Evolutionary conservation across 2,113 vertebrate genomes (phyloP).

Genomic region (Crotophaga sulcirostris): DNA sequence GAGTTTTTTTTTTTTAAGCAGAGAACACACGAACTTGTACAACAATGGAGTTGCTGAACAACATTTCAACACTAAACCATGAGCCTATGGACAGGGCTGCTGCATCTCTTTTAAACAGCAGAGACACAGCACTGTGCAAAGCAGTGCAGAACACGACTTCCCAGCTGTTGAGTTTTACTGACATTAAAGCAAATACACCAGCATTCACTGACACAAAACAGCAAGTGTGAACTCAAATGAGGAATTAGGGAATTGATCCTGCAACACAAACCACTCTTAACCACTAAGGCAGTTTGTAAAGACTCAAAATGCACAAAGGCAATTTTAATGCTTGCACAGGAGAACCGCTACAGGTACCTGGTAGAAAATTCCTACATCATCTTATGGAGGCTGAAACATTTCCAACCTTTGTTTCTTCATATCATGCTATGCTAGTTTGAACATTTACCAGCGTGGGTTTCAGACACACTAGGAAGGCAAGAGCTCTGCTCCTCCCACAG

Average conservation of each 20-base stretch:
- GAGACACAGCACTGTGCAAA: neutral
- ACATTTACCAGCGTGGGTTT: neutral
- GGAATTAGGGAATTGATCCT: neutral
- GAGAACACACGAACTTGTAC: neutral
- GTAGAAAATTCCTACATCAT: neutral
- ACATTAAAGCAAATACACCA: neutral
- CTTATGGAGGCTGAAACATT: neutral
- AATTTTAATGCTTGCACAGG: neutral
- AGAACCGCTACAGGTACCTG: neutral
- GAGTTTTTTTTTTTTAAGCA: neutral
- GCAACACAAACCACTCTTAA: neutral
- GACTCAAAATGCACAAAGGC: neutral
- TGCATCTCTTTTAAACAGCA: neutral
- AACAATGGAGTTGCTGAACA: neutral
- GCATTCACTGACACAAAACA: neutral
- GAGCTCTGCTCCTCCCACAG: constrained; percentile 30
- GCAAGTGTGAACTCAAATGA: neutral
- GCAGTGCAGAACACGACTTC: rapidly evolving
- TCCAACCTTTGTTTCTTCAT: neutral
- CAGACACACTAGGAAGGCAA: neutral
- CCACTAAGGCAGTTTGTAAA: neutral
- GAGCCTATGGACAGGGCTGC: neutral
- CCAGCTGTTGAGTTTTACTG: neutral
- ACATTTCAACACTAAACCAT: neutral
- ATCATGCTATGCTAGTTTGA: neutral